These are phyloP conservation scores for Rhodophaea formosa DNA, from an alignment of 2,888 invertebrate genomes.

Conservation along the genomic window DNA sequence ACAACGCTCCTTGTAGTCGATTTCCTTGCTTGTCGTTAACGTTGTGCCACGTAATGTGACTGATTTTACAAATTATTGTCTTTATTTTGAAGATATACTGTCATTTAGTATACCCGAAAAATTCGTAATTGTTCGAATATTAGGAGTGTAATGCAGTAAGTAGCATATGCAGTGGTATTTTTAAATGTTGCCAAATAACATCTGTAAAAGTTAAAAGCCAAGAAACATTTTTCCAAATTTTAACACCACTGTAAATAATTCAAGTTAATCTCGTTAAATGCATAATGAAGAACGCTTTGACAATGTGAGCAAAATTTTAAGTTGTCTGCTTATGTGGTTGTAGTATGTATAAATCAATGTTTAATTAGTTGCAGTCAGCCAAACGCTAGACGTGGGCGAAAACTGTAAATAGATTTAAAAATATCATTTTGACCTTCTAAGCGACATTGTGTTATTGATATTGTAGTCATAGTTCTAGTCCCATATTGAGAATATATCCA, in stretches of 20 bases:
- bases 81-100: slow-evolving; percentile 3
- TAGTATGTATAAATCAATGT: slow-evolving; percentile 3
- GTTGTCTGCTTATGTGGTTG: slow-evolving; percentile 11
- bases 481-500: slow-evolving; percentile 13
- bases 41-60: slow-evolving; percentile 19
- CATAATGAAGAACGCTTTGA: background rate
- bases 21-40: slow-evolving; percentile 13
- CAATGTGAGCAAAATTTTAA: background rate
- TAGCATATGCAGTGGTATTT: slow-evolving; percentile 10
- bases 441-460: slow-evolving; percentile 16
- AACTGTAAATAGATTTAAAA: background rate
- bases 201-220: background rate
- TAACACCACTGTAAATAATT: slow-evolving; percentile 2
- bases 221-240: background rate
- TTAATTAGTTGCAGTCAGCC: background rate
- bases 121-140: background rate
- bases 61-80: slow-evolving; percentile 11
- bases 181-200: background rate
- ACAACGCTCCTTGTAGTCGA: slow-evolving; percentile 1
- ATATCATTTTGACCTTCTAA: slow-evolving; percentile 7
- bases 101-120: background rate
- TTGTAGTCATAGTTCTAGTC: slow-evolving; percentile 36
- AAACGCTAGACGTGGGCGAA: background rate
- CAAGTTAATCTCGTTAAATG: slow-evolving; percentile 14
- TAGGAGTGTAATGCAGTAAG: background rate